Evolutionary conservation across 2,888 invertebrate species (phyloP), one percentile per base, ranked within the genome.

Genomic region (Leptothorax acervorum): DNA sequence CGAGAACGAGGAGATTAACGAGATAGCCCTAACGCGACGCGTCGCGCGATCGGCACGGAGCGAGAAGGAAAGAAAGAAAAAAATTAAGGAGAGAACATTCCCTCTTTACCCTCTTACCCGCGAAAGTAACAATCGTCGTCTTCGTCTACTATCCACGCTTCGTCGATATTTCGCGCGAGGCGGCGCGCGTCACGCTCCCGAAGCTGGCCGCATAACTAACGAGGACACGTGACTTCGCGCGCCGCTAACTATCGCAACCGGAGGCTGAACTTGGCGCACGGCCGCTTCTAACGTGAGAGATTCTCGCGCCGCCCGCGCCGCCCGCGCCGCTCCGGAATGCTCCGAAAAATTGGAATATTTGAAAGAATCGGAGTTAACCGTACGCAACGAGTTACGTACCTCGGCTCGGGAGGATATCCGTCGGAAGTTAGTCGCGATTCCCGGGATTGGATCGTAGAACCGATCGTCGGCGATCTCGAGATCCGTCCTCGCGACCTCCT

Each of bases 171-270:
- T 66, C 23, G 31, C 78, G 66, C 31, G 42, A 53, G 55, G 35
- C 65, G 55, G 62, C 65, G 78, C 78, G 70, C 78, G 70, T 79
- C 79, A 70, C 57, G 70, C 60, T 60, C 35, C 68, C 60, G 12
- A 79, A 79, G 79, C 48, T 79, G 70, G 48, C 79, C 57, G 79
- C 79, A 70, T 70, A 79, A 79, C 78, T 48, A 60, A 79, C 60
- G 79, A 70, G 79, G 70, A 70, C 79, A 79, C 79, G 79, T 79
- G 79, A 79, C 79, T 79, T 60, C 35, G 70, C 79, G 70, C 70
- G 79, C 70, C 60, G 79, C 60, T 60, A 79, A 60, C 79, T 79
- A 48, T 39, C 35, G 57, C 70, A 45, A 48, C 65, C 42, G 42
- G 18, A 76, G n/a, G 53, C 65, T 23, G 42, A 57, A 53, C 42